Conservation (phyloP, 23 tunicate genomes). For the Halocynthia roretzi region DNA sequence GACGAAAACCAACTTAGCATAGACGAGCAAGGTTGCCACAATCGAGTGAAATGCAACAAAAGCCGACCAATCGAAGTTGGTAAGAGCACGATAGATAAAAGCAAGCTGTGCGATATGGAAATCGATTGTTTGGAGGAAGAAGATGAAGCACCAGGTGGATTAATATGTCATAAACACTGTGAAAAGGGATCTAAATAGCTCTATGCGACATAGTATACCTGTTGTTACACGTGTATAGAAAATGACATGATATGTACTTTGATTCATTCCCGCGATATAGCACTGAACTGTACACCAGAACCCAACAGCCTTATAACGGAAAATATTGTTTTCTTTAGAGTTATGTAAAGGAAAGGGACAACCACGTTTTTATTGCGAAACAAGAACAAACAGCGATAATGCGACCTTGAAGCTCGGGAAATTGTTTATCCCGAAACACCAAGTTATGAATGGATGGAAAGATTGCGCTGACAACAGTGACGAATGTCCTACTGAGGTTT, state of each 20-base stretch:
- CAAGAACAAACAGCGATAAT: constrained; percentile 8
- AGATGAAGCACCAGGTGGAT: constrained; percentile 66
- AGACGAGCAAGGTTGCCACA: constrained; percentile 44
- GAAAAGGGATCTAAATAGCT: too few species aligned
- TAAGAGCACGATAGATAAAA: constrained; percentile 30
- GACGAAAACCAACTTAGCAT: constrained; percentile 13
- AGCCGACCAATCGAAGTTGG: constrained; percentile 38
- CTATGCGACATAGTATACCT: too few species aligned
- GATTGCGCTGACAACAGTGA: constrained; percentile 82
- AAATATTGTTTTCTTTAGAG: too few species aligned
- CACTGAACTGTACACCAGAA: too few species aligned
- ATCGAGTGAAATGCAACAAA: constrained; percentile 32
- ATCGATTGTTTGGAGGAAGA: constrained; percentile 59
- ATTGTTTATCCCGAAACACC: constrained; percentile 28
- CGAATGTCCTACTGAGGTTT: constrained; percentile 61
- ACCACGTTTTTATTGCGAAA: constrained; percentile 68
- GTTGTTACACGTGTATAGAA: too few species aligned
- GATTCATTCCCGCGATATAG: too few species aligned
- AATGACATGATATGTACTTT: too few species aligned
- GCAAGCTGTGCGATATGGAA: constrained; percentile 50
- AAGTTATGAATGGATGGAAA: constrained; percentile 33
- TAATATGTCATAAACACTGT: neutral
- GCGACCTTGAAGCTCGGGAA: constrained; percentile 4
- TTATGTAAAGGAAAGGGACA: constrained; percentile 17
- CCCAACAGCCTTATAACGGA: too few species aligned